A percentile compares a stretch with the other conserved stretches of the same genome.
Evolutionary conservation across 2,797 vertebrate genomes (phyloP).

Genomic region (Rhinatrema bivittatum): DNA sequence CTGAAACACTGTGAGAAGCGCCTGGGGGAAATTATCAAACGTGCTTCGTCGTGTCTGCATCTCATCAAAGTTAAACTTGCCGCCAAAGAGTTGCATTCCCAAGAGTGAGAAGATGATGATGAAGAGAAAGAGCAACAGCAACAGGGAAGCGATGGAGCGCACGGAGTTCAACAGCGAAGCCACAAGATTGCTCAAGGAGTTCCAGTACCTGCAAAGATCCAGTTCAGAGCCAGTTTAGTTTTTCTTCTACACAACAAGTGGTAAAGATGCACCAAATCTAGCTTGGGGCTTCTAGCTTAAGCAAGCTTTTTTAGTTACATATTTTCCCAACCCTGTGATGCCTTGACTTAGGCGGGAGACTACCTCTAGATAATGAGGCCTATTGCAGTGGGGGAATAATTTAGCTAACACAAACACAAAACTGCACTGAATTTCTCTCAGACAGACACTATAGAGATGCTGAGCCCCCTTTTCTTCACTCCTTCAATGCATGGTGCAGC

Average conservation of each 20-base stretch:
- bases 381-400: constrained; percentile 14
- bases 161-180: constrained; percentile 94
- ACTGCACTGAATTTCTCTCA: constrained; percentile 1
- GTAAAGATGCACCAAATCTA: constrained; percentile 9
- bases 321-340: neutral
- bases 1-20: constrained; percentile 98
- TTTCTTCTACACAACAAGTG: constrained; percentile 6
- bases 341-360: constrained; percentile 15
- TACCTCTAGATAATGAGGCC: constrained; percentile 17
- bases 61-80: constrained; percentile 96
- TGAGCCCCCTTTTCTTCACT: neutral
- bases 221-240: constrained; percentile 8
- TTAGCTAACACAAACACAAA: constrained; percentile 18
- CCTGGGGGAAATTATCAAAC: constrained; percentile 97
- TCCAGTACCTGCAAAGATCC: constrained; percentile 80
- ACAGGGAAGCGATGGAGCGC: constrained; percentile 91
- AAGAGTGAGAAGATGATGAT: constrained; percentile 98
- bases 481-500: constrained; percentile 6
- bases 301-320: constrained; percentile 6
- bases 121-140: constrained; percentile 97
- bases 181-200: constrained; percentile 95
- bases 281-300: constrained; percentile 6
- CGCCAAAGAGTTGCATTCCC: constrained; percentile 98
- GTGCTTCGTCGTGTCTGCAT: constrained; percentile 91
- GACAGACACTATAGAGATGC: constrained; percentile 16